These are phyloP conservation scores for Melanaphis sacchari DNA, from an alignment of 1,140 invertebrate species.

Conservation along the genomic window DNA sequence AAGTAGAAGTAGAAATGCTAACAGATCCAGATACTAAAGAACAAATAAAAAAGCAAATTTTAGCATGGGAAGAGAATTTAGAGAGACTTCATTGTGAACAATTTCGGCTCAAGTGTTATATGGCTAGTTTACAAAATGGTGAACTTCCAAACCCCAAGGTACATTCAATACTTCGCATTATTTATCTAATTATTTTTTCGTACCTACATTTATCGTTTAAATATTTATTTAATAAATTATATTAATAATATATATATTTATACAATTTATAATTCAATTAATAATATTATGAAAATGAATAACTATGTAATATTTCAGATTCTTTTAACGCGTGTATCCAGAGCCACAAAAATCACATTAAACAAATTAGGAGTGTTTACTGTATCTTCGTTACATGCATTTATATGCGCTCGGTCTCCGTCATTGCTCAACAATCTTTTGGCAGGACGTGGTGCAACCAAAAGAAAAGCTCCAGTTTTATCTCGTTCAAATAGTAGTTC, in stretches of 20 bases:
- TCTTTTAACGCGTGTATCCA: slow-evolving; percentile 91
- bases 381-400: slow-evolving; percentile 96
- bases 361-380: slow-evolving; percentile 97
- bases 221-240: background rate
- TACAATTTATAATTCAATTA: slow-evolving; percentile 53
- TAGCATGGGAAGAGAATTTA: slow-evolving; percentile 95
- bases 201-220: background rate
- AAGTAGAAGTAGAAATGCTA: slow-evolving; percentile 93
- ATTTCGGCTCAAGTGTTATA: slow-evolving; percentile 94
- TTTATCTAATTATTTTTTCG: background rate
- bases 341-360: slow-evolving; percentile 91
- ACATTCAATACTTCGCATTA: slow-evolving; percentile 58
- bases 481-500: slow-evolving; percentile 88
- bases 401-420: slow-evolving; percentile 93
- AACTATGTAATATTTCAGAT: slow-evolving; percentile 72
- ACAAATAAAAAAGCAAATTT: slow-evolving; percentile 90
- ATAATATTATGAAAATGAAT: slow-evolving; percentile 21
- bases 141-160: slow-evolving; percentile 98
- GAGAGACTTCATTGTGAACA: slow-evolving; percentile 96
- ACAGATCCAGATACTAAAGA: slow-evolving; percentile 88
- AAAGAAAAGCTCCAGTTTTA: slow-evolving; percentile 82
- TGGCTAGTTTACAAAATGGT: slow-evolving; percentile 93
- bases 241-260: slow-evolving; percentile 58
- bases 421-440: slow-evolving; percentile 91
- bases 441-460: slow-evolving; percentile 87